Evolutionary conservation across 2,888 invertebrate genomes (phyloP), one percentile per base, ranked within the genome.

Genomic region (Xestoiulus laeticollis): DNA sequence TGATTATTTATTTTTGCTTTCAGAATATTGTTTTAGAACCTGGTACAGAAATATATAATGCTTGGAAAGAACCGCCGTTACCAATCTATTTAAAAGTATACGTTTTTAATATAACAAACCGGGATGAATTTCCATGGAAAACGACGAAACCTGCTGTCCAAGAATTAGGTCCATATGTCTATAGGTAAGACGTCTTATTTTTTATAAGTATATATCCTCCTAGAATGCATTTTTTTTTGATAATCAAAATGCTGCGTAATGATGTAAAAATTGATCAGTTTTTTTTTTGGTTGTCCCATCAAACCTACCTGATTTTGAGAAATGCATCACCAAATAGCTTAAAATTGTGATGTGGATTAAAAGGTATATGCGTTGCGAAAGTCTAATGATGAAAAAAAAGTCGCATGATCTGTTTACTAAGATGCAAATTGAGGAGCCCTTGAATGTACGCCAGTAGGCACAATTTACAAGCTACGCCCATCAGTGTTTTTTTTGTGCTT

Each of bases 71-170:
- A 14, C 86, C 88, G n/a, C 88, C 88, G 22, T 12, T 88, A 43
- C 86, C 88, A 22, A 85, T 88, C 30, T 84, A 82, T 33, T 44
- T 86, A 26, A 85, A 82, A 68, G 32, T 87, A 14, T 88, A 88
- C 85, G 85, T 87, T 16, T 88, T 88, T 48, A 88, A 88, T 82
- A 82, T 88, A 26, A 88, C 88, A 14, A 88, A 88, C 48, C 22
- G 32, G 68, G 87, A 88, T 44, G 88, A 88, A 14, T 87, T 88
- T 86, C 87, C 87, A 26, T 85, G 85, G 85, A 32, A 85, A 14
- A 87, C 26, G 22, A 16, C n/a, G 38, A 87, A 87, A 44, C 88
- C 88, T 32, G 43, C 30, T 33, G 38, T 88, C 26, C 19, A 85
- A 68, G 87, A 88, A 68, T 14, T 88, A 14, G 88, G 88, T 12